Conservation (phyloP, 2,888 invertebrate species). For the Leptinotarsa peninsularis region DNA sequence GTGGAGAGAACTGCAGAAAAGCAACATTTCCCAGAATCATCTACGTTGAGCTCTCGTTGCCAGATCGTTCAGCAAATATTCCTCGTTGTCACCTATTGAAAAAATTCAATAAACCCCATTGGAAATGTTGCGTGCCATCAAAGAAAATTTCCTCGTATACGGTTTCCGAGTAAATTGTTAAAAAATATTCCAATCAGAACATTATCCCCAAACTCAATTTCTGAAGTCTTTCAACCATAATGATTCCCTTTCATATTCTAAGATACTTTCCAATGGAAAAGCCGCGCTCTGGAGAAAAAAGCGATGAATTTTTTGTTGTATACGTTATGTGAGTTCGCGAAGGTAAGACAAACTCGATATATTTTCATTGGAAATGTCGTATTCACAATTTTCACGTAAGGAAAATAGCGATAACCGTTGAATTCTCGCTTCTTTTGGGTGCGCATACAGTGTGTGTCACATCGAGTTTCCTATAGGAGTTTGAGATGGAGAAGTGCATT, state of each 20-base stretch:
- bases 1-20: no score
- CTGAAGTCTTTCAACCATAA: conserved; percentile 16
- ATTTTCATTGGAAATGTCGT: conserved; percentile 8
- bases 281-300: background rate
- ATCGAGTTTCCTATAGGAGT: no score
- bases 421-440: background rate
- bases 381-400: background rate
- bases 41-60: no score
- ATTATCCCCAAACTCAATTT: conserved; percentile 15
- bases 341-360: conserved; percentile 15
- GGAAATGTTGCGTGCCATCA: background rate
- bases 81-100: no score
- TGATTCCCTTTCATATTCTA: conserved; percentile 16
- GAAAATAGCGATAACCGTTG: background rate
- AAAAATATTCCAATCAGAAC: conserved; percentile 1
- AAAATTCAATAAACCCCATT: no score
- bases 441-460: no score
- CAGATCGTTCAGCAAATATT: no score
- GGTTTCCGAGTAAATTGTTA: conserved; percentile 7
- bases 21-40: no score
- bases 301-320: conserved; percentile 1
- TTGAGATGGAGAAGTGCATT: no score
- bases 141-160: background rate
- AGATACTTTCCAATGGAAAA: conserved; percentile 5
- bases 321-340: background rate